A percentile compares a stretch with the other conserved stretches of the same genome.
These are phyloP conservation scores for Hemibagrus guttatus DNA, from an alignment of 2,797 vertebrate genomes.

Conservation along the genomic window DNA sequence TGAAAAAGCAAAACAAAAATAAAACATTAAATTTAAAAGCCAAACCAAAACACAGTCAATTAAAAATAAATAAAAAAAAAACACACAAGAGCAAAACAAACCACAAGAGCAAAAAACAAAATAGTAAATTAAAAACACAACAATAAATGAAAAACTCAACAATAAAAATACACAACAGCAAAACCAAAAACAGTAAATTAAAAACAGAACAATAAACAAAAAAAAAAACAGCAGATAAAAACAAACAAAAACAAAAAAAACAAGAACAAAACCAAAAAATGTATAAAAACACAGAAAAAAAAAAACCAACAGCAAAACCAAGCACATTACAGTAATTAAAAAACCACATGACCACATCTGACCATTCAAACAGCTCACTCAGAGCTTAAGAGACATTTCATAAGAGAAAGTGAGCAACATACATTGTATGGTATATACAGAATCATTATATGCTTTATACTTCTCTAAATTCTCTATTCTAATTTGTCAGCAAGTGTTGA, in stretches of 20 bases:
- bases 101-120: neutral
- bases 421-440: neutral
- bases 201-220: neutral
- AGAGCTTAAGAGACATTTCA: neutral
- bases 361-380: neutral
- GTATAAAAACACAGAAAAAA: neutral
- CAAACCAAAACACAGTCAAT: too few relatives aligned
- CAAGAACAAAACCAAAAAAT: neutral
- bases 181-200: neutral
- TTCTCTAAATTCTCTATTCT: neutral
- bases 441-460: slow-evolving; percentile 2
- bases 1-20: neutral
- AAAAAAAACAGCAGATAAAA: neutral
- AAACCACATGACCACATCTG: neutral
- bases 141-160: neutral
- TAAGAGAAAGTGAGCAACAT: neutral
- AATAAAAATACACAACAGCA: neutral
- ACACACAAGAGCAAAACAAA: neutral
- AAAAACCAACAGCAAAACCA: neutral
- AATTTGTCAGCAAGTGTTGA: neutral
- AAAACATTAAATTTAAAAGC: neutral
- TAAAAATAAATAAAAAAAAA: too few relatives aligned
- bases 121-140: neutral
- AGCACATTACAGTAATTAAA: neutral
- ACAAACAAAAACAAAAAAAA: neutral